These are phyloP conservation scores for Plutella xylostella DNA, from an alignment of 2,888 invertebrate species.

Conservation along the genomic window DNA sequence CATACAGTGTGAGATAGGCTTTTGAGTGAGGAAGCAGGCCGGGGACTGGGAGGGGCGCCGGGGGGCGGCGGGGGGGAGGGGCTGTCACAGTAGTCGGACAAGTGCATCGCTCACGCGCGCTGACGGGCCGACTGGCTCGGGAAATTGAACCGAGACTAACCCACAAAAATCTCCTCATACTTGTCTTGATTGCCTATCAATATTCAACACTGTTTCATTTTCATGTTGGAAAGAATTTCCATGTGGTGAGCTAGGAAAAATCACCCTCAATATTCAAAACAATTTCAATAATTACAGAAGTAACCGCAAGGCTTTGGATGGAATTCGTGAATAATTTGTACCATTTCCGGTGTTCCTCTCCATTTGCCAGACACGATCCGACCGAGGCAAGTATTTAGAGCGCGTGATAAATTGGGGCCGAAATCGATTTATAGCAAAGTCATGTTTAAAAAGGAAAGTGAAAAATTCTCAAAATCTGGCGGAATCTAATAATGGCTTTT, in stretches of 20 bases:
- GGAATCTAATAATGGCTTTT: slow-evolving; percentile 53
- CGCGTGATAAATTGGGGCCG: slow-evolving; percentile 52
- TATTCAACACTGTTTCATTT: not conserved
- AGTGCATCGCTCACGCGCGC: slow-evolving; percentile 53
- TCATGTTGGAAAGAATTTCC: not conserved
- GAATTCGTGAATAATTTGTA: slow-evolving; percentile 42
- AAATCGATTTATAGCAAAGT: slow-evolving; percentile 54
- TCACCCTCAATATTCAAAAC: not conserved
- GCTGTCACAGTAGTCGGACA: slow-evolving; percentile 41
- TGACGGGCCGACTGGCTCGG: slow-evolving; percentile 61
- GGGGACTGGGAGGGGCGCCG: slow-evolving; percentile 2
- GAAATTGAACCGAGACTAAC: slow-evolving; percentile 49
- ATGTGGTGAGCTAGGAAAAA: not conserved
- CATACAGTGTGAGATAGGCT: slow-evolving; percentile 17
- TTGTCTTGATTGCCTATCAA: slow-evolving; percentile 8
- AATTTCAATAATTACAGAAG: too few species aligned
- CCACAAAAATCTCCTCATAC: slow-evolving; percentile 7
- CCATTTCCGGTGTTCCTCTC: slow-evolving; percentile 37
- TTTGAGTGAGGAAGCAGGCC: slow-evolving; percentile 13
- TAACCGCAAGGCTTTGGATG: too few species aligned
- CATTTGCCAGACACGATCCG: slow-evolving; percentile 41
- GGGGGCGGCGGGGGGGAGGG: slow-evolving; percentile 8
- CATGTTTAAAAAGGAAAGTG: slow-evolving; percentile 49
- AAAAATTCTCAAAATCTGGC: slow-evolving; percentile 53
- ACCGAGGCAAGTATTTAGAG: slow-evolving; percentile 44